Base-by-base conservation (phyloP, 2,113 vertebrate genomes). In the Phylloscopus trochilus region DNA sequence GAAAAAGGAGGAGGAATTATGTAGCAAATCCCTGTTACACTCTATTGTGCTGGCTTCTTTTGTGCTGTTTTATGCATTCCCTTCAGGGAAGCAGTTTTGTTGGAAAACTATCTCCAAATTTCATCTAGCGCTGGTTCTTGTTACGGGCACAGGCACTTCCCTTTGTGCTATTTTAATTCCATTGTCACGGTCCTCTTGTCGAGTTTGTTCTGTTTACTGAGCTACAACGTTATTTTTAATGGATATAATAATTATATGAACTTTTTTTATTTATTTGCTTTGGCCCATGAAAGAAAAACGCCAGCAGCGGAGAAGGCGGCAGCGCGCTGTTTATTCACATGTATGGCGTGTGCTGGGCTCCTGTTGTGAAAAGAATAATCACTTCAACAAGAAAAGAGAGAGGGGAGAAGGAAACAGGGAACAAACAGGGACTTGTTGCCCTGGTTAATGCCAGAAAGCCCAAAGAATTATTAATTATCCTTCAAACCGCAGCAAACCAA, bases 81-180 rank as follows among this genome's bases (percentile, higher is more conserved):
- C 90, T 94, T 96, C 85, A 77, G 93, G 93, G 93, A 95, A 89
- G 93, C 80, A 51, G 85, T 86, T 83, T 44, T 44, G 87, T 93
- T 81, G 86, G 95, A 95, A 95, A 96, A 96, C 93, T 95, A 92
- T 94, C 94, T 80, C 85, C 69, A 44, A 77, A 91, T 95, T 95
- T 74, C 87, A 96, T 96, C 94, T 89, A n/a, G 73, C 0, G 0
- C 73, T 56, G 52, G 60, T 47, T 92, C 89, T 95, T 60, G 79
- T 90, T 80, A 70, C 2, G 27, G 84, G 82, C 75, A 83, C 39
- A 5, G 75, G 43, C 84, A 67, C 67, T 92, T 87, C 59, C 62
- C 79, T 94, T 91, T 91, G 95, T 93, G 95, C 75, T 95, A 58
- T 92, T 97, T 94, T 92, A 93, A 96, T 92, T 91, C 72, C 63